Evolutionary conservation across 2,888 invertebrate genomes (phyloP), one percentile per base, ranked within the genome.

Genomic region (Candidula unifasciata): DNA sequence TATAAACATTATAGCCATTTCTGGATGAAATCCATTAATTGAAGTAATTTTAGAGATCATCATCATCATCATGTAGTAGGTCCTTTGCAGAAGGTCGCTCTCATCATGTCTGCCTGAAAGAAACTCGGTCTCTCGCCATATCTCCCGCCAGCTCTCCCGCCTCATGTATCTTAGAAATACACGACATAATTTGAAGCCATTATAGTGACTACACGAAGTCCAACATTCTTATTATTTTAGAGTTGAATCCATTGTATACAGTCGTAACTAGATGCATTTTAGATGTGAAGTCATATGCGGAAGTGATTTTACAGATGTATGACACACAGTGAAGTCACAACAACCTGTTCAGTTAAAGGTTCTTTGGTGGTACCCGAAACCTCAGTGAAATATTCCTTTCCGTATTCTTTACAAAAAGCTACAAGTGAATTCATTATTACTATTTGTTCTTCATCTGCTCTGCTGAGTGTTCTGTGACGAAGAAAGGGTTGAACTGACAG

Each of bases 401-500:
- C 2, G 21, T 21, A 60, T n/a, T 18, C n/a, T 21, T 60, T 60
- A 5, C 10, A 5, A n/a, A 60, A 21, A 60, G n/a, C 21, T 21
- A 21, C 5, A 13, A 21, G n/a, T 60, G 6, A 60, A n/a, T 60
- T 13, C 18, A 24, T 60, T 21, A n/a, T 13, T n/a, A n/a, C 24
- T 6, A 21, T 18, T 60, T 60, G 24, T 24, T 60, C 60, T n/a
- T 24, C 21, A 21, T 60, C 21, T 24, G n/a, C 21, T n/a, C 16
- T 44, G 52, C 18, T n/a, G 54, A 35, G 5, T 21, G 76, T 52
- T 30, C 5, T 18, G 76, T 1, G 52, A 30, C 13, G 54, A 44
- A n/a, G 54, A 52, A 27, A 74, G 10, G n/a, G 74, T 27, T 8
- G 79, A 79, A n/a, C 79, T 52, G 18, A 68, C 66, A 30, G 66